Evolutionary conservation across 2,797 vertebrate species (phyloP), one percentile per base, ranked within the genome.

Genomic region (Phoxinus dragarum): DNA sequence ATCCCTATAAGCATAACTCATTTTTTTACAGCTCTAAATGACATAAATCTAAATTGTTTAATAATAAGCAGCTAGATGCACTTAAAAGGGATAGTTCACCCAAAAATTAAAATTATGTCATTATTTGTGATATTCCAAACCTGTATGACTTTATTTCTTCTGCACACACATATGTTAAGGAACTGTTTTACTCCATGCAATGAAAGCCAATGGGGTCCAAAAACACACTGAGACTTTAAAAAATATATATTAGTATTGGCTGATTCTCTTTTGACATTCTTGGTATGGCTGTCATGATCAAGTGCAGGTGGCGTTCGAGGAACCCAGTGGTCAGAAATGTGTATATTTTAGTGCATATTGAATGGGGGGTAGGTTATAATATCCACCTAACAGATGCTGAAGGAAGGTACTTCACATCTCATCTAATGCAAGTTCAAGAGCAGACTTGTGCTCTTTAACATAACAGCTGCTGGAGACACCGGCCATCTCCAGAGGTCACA

Each of bases 401-500:
- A 80, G 68, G 84, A 69, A 80, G 72, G 84, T 44, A 38, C 47
- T 76, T 90, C 90, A 92, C 85, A 81, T 23, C 90, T 84, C 66
- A 75, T 88, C 87, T 92, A 89, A 73, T 91, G 83, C 89, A 91
- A 92, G 94, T 94, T 95, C 94, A 95, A 95, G 94, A 93, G 85
- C 91, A 91, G 81, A 77, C 67, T 81, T 81, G 52, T 5, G 89
- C 86, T 90, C 82, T 88, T 88, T 27, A 42, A 36, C 67, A 89
- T 90, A 88, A 88, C 90, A 94, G 93, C 93, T 94, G 93, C 85
- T 67, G 71, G 83, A 90, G 86, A 89, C 88, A 90, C 72, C 6
- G 36, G 88, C 90, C 86, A 90, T 88, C 54, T 86, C 85, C 8
- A 66, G 71, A 86, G 89, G 90, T 94, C 87, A 91, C 54, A 64